A percentile compares a stretch with the other conserved stretches of the same genome.
These are phyloP conservation scores for Heloderma charlesbogerti DNA, from an alignment of 2,113 vertebrate species.

Conservation along the genomic window DNA sequence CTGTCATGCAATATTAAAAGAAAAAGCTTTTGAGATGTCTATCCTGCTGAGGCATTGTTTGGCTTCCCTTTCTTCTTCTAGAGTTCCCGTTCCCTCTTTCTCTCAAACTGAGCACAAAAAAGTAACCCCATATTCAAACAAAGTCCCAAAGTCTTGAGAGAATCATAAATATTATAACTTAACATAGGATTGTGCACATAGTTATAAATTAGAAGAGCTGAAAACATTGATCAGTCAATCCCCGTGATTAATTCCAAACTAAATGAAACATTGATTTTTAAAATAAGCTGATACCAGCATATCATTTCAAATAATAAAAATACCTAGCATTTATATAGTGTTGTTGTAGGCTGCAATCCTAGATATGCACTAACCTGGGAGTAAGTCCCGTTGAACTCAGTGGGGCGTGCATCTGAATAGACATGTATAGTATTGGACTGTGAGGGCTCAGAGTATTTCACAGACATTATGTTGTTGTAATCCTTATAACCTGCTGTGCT, in stretches of 20 bases:
- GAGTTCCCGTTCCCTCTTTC: not conserved
- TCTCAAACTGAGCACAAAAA: not conserved
- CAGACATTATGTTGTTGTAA: not conserved
- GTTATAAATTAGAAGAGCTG: slow-evolving; percentile 36
- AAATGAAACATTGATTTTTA: not conserved
- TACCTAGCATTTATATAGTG: not conserved
- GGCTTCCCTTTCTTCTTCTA: not conserved
- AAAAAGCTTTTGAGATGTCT: not conserved
- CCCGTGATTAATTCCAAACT: not conserved
- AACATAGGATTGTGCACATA: slow-evolving; percentile 7
- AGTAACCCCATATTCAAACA: not conserved
- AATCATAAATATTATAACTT: not conserved
- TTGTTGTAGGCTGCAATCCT: not conserved
- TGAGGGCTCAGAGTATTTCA: not conserved
- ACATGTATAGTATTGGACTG: not conserved
- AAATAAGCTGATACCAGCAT: not conserved
- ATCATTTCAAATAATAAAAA: not conserved
- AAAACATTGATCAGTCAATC: not conserved
- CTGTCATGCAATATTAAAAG: not conserved
- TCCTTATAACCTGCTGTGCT: not conserved
- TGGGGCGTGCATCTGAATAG: too few relatives aligned
- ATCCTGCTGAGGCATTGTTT: slow-evolving; percentile 49
- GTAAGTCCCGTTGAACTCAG: not conserved
- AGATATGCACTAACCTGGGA: not conserved
- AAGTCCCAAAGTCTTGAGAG: slow-evolving; percentile 7